A percentile compares a stretch with the other conserved stretches of the same genome.
phyloP scores from a whole-genome alignment of 1,140 invertebrate genomes.

The Papilio polytes region DNA sequence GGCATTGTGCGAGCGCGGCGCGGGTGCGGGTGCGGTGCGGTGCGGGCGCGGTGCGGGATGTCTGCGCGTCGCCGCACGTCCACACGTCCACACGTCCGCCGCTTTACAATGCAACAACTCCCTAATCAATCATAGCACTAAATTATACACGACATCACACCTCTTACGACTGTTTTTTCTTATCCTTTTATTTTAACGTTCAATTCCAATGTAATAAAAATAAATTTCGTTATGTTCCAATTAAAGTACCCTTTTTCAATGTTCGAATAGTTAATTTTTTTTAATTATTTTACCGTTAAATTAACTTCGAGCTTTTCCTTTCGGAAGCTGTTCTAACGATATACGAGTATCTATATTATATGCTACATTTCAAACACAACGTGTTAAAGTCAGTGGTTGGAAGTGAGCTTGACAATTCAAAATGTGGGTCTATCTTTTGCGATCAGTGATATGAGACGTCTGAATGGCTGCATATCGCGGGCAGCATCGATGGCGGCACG shows the following conservation, averaged over 20 bases:
- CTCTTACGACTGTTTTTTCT: slow-evolving; percentile 22
- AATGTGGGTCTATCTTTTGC: slow-evolving; percentile 18
- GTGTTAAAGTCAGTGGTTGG: background rate
- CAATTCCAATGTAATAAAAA: background rate
- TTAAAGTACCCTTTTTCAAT: background rate
- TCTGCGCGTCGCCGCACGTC: slow-evolving; percentile 51
- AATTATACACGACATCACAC: slow-evolving; percentile 41
- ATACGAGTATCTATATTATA: background rate
- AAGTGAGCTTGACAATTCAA: background rate
- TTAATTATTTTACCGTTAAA: background rate
- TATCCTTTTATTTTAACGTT: background rate
- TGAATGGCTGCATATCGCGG: slow-evolving; percentile 16
- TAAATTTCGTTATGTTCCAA: background rate
- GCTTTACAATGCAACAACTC: slow-evolving; percentile 61
- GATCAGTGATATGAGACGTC: slow-evolving; percentile 16
- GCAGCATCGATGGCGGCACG: slow-evolving; percentile 49
- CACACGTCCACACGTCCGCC: slow-evolving; percentile 47
- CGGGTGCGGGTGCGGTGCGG: slow-evolving; percentile 77
- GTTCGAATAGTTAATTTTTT: background rate
- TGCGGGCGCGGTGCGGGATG: slow-evolving; percentile 68
- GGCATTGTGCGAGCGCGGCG: slow-evolving; percentile 70
- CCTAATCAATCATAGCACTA: slow-evolving; percentile 65
- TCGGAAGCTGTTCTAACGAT: background rate
- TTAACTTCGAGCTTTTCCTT: background rate
- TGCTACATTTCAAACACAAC: background rate